A percentile compares a stretch with the other conserved stretches of the same genome.
Evolutionary conservation across 2,888 invertebrate species (phyloP).

Genomic region (Chrysolina haemoptera): DNA sequence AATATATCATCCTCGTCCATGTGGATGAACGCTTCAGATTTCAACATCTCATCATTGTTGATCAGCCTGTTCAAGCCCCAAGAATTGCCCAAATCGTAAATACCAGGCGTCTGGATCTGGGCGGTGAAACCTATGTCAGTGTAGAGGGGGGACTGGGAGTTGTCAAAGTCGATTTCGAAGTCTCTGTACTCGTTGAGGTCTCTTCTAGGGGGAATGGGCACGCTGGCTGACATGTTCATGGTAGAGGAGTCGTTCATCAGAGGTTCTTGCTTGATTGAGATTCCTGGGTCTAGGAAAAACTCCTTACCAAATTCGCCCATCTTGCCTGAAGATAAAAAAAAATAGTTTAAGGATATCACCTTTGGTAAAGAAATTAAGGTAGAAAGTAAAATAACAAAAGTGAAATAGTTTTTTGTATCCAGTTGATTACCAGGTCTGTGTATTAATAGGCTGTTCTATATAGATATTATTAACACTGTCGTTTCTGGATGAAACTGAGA

Average conservation of each 20-base stretch:
- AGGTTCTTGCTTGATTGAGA: slow-evolving; percentile 78
- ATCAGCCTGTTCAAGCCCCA: slow-evolving; percentile 67
- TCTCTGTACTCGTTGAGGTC: slow-evolving; percentile 70
- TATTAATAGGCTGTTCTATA: too few species aligned
- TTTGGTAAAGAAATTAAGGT: not conserved
- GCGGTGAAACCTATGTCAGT: slow-evolving; percentile 65
- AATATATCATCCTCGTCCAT: slow-evolving; percentile 93
- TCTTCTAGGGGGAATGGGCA: slow-evolving; percentile 76
- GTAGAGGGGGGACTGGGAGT: slow-evolving; percentile 73
- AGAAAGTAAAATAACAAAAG: not conserved
- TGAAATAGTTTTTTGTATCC: too few species aligned
- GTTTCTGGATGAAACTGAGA: too few species aligned
- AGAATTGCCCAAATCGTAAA: slow-evolving; percentile 69
- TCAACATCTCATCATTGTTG: slow-evolving; percentile 61
- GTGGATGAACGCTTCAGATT: slow-evolving; percentile 77
- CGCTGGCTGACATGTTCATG: slow-evolving; percentile 74
- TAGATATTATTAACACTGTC: too few species aligned
- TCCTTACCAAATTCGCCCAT: slow-evolving; percentile 79
- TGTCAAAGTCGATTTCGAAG: slow-evolving; percentile 74
- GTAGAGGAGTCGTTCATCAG: slow-evolving; percentile 68
- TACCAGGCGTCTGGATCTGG: slow-evolving; percentile 65
- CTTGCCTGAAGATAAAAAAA: not conserved
- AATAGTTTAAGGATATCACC: too few species aligned
- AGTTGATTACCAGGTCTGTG: too few species aligned
- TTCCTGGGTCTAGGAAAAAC: slow-evolving; percentile 76